Conservation (phyloP, 2,797 vertebrate genomes). For the Sebastolobus alascanus region DNA sequence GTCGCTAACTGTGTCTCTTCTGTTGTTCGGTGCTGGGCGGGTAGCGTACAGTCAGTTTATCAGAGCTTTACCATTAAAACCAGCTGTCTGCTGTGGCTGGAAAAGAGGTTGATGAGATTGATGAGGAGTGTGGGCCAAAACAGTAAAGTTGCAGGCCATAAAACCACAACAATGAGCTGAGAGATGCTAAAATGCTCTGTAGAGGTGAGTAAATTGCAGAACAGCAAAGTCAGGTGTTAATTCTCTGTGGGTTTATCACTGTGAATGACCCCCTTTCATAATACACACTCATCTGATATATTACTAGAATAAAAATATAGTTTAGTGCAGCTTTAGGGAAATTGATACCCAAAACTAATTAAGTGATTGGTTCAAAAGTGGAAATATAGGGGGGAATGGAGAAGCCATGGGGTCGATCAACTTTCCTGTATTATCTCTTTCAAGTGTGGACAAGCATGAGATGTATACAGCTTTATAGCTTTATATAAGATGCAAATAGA, state of each 20-base stretch:
- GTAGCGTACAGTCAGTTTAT: background rate
- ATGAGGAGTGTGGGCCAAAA: constrained; percentile 25
- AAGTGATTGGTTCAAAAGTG: background rate
- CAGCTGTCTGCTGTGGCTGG: background rate
- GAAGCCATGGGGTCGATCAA: background rate
- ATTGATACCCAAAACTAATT: background rate
- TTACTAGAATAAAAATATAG: background rate
- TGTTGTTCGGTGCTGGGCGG: background rate
- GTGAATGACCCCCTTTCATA: background rate
- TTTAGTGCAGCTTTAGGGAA: background rate
- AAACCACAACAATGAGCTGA: constrained; percentile 29
- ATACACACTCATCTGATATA: background rate
- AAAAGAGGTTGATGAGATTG: constrained; percentile 30
- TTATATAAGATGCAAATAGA: background rate
- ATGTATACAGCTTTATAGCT: background rate
- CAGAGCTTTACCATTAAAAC: constrained; percentile 15
- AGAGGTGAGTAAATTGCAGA: background rate
- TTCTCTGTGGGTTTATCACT: background rate
- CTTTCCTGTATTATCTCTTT: background rate
- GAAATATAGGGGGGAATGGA: background rate
- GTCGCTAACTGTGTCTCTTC: background rate
- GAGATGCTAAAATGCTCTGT: constrained; percentile 17
- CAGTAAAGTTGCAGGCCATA: constrained; percentile 11
- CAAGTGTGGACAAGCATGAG: background rate
- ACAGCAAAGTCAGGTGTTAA: constrained; percentile 7